Base-by-base conservation (phyloP, 2,888 invertebrate species). In the Mechanitis messenoides region DNA sequence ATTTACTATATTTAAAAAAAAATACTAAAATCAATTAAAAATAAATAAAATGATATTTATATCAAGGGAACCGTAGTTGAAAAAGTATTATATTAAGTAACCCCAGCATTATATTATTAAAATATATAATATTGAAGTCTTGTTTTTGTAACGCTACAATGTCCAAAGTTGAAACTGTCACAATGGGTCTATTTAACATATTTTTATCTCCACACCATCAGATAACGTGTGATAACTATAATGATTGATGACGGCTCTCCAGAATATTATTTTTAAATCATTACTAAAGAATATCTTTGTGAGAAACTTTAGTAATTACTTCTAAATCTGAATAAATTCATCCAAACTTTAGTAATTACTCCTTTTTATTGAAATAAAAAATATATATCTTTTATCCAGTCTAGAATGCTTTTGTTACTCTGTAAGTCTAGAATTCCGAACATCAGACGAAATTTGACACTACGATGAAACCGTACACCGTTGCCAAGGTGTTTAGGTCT, bases 101-200 rank as follows among this genome's bases (percentile, higher is more conserved):
- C 20, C 20, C 20, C 20, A 20, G 20, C 20, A 20, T 20, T 20
- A 35, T 5, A 35, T 5, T 35, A 35, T 35, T 35, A 5, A 3
- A 5, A 35, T 35, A 35, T 35, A 35, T 35, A 35, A 42, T 42
- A 7, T 42, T 42, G 42, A 4, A 1, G 35, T 42, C 9, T 42
- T 42, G 6, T 42, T 42, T 42, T 42, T 1, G 9, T 9, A 42
- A 42, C 42, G 42, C 42, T 11, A 42, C 9, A 42, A 3, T 42
- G 6, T 62, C 67, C 68, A 69, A 80, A 85, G 79, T 82, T 65
- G 76, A 81, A 84, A 83, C 81, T 88, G 88, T 88, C 88, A 86
- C 86, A 82, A 81, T 81, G 72, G 64, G 69, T 85, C 74, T 80
- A 84, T 86, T 84, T 81, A 85, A 88, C 85, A 83, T 78, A 72